These are phyloP conservation scores for Unio pictorum DNA, from an alignment of 2,888 invertebrate genomes.

Conservation along the genomic window DNA sequence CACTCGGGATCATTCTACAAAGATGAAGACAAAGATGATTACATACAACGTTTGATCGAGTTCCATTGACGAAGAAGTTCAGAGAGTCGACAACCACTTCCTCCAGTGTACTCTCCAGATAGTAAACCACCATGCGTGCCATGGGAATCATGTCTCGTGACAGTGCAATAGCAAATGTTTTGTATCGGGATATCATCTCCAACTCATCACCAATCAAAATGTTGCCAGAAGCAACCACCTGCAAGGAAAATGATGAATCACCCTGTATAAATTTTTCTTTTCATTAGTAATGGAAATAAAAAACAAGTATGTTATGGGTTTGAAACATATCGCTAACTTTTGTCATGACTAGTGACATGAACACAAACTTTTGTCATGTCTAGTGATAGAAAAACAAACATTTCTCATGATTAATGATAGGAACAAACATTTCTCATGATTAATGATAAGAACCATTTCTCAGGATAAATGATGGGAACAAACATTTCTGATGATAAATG, in stretches of 20 bases:
- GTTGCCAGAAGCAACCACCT: conserved; percentile 91
- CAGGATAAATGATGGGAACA: no score
- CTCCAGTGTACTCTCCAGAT: conserved; percentile 81
- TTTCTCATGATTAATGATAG: no score
- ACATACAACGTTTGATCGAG: conserved; percentile 88
- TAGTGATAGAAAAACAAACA: no score
- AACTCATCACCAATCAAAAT: conserved; percentile 89
- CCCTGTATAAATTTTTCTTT: no score
- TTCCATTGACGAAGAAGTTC: conserved; percentile 97
- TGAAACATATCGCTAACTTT: no score
- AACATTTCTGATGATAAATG: no score
- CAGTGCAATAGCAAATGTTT: conserved; percentile 74
- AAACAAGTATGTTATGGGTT: no score
- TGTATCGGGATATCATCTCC: conserved; percentile 77
- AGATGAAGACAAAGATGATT: not conserved
- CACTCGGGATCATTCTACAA: not conserved
- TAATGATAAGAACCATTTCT: no score
- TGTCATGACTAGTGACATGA: no score
- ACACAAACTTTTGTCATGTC: no score
- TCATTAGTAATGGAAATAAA: no score
- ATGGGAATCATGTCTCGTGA: conserved; percentile 84
- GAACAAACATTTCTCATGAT: no score
- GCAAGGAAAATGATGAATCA: conserved; percentile 12
- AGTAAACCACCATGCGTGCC: conserved; percentile 91
- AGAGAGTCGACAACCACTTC: conserved; percentile 92